Evolutionary conservation across 2,113 vertebrate species (phyloP).

Genomic region (Notarius lentiginosus): DNA sequence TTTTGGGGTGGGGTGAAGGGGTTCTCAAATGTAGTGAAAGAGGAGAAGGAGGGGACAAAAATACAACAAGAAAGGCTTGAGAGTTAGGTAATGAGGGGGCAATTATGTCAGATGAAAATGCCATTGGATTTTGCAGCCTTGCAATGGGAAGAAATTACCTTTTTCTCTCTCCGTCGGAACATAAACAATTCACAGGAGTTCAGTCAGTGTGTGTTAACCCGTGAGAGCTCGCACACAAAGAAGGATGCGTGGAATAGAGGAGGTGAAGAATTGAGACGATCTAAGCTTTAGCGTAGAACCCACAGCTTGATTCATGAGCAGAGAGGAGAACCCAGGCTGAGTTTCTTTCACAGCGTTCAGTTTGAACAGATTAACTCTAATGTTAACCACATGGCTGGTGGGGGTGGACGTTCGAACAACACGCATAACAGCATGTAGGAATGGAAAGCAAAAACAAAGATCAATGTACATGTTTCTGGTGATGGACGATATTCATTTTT

Average conservation of each 20-base stretch:
- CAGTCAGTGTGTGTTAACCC: constrained; percentile 34
- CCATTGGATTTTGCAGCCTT: constrained; percentile 61
- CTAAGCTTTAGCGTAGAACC: not conserved
- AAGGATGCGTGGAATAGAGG: not conserved
- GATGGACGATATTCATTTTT: not conserved
- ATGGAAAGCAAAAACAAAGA: constrained; percentile 23
- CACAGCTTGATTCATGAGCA: constrained; percentile 45
- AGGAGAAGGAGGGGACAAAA: constrained; percentile 3
- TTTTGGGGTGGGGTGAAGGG: constrained; percentile 22
- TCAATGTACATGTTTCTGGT: not conserved
- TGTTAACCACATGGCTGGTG: constrained; percentile 55
- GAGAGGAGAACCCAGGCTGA: constrained; percentile 18
- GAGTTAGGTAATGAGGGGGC: constrained; percentile 60
- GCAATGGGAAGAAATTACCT: constrained; percentile 53
- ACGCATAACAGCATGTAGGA: constrained; percentile 27
- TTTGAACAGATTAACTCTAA: constrained; percentile 55
- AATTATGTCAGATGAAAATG: constrained; percentile 67
- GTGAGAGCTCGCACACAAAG: constrained; percentile 48
- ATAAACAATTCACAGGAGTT: constrained; percentile 61
- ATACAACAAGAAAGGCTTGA: constrained; percentile 29
- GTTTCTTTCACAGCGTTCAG: constrained; percentile 31
- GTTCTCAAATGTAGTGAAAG: constrained; percentile 52
- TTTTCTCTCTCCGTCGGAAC: constrained; percentile 39
- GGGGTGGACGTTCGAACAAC: constrained; percentile 36
- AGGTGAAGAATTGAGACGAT: constrained; percentile 6